phyloP scores from a whole-genome alignment of 2,113 vertebrate species.

The Apus apus region DNA sequence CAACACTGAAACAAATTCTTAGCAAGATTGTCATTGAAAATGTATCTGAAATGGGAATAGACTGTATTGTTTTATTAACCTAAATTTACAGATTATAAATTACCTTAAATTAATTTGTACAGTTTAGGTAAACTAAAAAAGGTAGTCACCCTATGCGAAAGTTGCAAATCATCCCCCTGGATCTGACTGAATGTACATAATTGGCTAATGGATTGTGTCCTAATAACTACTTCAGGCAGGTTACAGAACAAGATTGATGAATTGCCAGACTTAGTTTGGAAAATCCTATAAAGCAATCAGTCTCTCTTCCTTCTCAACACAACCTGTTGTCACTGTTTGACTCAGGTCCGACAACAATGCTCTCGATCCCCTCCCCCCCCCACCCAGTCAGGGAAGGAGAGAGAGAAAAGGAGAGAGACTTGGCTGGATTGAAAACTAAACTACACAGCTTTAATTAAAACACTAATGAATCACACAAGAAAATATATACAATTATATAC shows the following conservation, averaged over 20 bases:
- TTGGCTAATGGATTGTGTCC: not conserved
- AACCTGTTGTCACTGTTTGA: too few relatives aligned
- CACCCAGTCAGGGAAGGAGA: too few relatives aligned
- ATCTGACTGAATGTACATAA: not conserved
- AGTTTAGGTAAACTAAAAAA: not conserved
- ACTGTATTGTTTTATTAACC: not conserved
- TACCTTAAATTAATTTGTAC: not conserved
- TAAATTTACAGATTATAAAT: not conserved
- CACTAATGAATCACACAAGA: too few relatives aligned
- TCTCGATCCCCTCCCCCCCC: too few relatives aligned
- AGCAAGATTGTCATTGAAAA: not conserved
- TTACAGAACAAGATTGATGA: slow-evolving; percentile 4
- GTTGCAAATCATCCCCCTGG: not conserved
- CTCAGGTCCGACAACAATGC: too few relatives aligned
- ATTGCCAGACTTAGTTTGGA: not conserved
- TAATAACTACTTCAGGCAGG: not conserved
- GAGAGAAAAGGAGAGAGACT: too few relatives aligned
- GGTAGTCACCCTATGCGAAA: not conserved
- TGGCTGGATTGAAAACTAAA: too few relatives aligned
- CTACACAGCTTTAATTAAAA: too few relatives aligned
- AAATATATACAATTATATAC: too few relatives aligned
- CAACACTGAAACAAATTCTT: not conserved
- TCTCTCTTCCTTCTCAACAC: not conserved
- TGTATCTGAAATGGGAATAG: not conserved
- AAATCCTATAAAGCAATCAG: not conserved